These are phyloP conservation scores for Drosophila antonietae DNA, from an alignment of 2,888 invertebrate genomes.

Conservation along the genomic window DNA sequence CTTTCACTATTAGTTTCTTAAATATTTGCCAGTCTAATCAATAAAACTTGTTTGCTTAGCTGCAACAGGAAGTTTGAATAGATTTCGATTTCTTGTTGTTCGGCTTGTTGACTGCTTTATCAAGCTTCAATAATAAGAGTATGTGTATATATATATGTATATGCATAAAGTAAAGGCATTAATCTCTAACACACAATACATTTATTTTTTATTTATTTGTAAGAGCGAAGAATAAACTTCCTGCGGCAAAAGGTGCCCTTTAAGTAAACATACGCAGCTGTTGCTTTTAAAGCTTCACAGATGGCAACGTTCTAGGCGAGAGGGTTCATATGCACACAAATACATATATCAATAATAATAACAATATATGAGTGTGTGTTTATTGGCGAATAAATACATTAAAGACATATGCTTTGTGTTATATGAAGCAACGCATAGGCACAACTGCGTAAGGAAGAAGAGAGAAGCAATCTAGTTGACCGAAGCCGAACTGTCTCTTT, in stretches of 20 bases:
- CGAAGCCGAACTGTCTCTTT: no score
- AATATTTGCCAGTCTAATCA: conserved; percentile 30
- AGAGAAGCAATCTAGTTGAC: no score
- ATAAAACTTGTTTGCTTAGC: conserved; percentile 52
- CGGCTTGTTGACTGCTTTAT: conserved; percentile 29
- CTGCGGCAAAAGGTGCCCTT: conserved; percentile 37
- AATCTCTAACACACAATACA: conserved; percentile 48
- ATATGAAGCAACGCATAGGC: not conserved
- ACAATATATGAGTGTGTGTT: not conserved
- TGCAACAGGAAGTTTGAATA: conserved; percentile 55
- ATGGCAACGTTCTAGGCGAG: not conserved
- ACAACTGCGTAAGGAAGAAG: not conserved
- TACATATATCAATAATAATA: not conserved
- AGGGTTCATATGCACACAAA: not conserved
- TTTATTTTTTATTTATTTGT: conserved; percentile 37
- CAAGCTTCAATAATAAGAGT: conserved; percentile 47
- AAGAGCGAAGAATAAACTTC: conserved; percentile 47
- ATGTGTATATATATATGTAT: not conserved
- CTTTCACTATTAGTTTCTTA: conserved; percentile 5
- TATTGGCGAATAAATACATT: not conserved
- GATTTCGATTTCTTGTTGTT: conserved; percentile 22
- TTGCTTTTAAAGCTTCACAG: conserved; percentile 7
- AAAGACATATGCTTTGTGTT: not conserved
- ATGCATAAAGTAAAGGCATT: conserved; percentile 14
- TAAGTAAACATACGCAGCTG: conserved; percentile 38